These are phyloP conservation scores for Crypturellus undulatus DNA, from an alignment of 2,113 vertebrate species.

Conservation along the genomic window DNA sequence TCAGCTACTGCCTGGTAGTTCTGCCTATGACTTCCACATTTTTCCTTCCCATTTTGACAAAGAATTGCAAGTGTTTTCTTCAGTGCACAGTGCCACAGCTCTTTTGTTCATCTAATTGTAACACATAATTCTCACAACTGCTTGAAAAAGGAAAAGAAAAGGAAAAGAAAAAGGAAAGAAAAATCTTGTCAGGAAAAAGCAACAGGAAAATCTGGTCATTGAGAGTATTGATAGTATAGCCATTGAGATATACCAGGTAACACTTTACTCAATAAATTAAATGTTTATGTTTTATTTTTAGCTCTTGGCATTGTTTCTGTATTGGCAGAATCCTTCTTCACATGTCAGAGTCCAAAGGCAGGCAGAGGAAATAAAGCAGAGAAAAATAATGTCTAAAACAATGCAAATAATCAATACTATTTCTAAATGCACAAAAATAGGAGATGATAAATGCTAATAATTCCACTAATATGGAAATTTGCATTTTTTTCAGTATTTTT, in stretches of 20 bases:
- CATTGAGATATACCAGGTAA: not conserved
- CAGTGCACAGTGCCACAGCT: not conserved
- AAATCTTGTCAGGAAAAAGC: not conserved
- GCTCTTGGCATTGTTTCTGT: not conserved
- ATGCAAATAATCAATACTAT: not conserved
- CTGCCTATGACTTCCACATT: not conserved
- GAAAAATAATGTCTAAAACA: not conserved
- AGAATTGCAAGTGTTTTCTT: not conserved
- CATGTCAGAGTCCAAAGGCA: not conserved
- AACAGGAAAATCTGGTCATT: not conserved
- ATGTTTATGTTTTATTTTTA: not conserved
- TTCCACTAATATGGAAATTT: not conserved
- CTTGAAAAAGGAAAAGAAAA: not conserved
- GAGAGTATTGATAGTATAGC: not conserved
- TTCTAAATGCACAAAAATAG: not conserved
- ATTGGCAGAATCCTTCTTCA: not conserved
- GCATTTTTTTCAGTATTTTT: not conserved
- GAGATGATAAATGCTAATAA: not conserved
- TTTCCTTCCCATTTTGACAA: not conserved
- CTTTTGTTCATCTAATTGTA: not conserved
- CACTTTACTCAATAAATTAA: not conserved
- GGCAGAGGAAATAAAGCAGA: not conserved
- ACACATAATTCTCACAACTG: not conserved
- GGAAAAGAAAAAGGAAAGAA: not conserved
- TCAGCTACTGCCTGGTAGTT: not conserved